These are phyloP conservation scores for Melanotaenia nigrans DNA, from an alignment of 2,797 vertebrate genomes.

Conservation along the genomic window DNA sequence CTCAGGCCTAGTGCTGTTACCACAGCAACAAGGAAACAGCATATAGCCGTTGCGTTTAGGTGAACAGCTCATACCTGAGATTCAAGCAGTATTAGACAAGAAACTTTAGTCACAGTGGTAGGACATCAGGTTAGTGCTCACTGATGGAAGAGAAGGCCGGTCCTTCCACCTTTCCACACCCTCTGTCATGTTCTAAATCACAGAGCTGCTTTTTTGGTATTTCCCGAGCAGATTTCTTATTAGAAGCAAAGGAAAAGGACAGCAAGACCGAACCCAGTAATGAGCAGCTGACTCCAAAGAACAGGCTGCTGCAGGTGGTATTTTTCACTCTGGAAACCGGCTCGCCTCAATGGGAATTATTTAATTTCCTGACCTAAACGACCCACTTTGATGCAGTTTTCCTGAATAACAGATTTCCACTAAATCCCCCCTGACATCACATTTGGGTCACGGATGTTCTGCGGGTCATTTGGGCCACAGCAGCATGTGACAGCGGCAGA, in stretches of 20 bases:
- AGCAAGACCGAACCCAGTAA: background rate
- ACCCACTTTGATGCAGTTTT: background rate
- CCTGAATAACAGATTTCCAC: too few relatives aligned
- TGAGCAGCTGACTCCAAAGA: too few relatives aligned
- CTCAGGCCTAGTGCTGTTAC: slow-evolving; percentile 20
- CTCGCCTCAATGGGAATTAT: slow-evolving; percentile 8
- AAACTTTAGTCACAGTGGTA: too few relatives aligned
- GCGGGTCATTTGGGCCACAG: background rate
- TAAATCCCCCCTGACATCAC: too few relatives aligned
- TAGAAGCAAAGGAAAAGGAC: slow-evolving; percentile 11
- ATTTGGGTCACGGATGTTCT: too few relatives aligned
- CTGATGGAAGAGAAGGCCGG: background rate
- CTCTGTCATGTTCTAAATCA: background rate
- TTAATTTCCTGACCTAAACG: background rate
- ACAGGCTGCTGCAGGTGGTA: slow-evolving; percentile 13
- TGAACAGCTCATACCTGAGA: background rate
- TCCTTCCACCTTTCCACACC: background rate
- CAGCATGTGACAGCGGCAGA: slow-evolving; percentile 7
- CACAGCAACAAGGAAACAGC: slow-evolving; percentile 43
- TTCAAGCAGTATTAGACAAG: too few relatives aligned
- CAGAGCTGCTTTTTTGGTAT: background rate
- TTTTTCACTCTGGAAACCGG: slow-evolving; percentile 19
- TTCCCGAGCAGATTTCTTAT: slow-evolving; percentile 6
- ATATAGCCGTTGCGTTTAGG: background rate
- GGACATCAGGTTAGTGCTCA: too few relatives aligned